These are phyloP conservation scores for roundworm (Caenorhabditis elegans) DNA, from an alignment of 1,140 invertebrate genomes.

Conservation along the genomic window DNA sequence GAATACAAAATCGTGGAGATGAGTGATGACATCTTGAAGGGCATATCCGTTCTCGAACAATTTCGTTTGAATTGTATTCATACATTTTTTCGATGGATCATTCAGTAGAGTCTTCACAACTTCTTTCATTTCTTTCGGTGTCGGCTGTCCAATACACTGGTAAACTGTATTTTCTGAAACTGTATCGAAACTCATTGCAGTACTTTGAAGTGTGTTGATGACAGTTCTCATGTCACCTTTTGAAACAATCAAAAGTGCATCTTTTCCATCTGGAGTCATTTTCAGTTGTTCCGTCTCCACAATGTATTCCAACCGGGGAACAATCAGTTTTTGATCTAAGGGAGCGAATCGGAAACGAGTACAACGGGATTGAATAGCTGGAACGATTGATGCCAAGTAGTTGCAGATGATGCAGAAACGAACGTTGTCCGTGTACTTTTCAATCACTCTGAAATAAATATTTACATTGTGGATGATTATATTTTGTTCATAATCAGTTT, in stretches of 20 bases:
- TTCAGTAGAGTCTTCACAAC: constrained; percentile 59
- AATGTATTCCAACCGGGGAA: constrained; percentile 84
- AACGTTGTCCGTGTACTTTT: constrained; percentile 97
- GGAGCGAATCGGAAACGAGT: constrained; percentile 87
- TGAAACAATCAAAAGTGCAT: constrained; percentile 84
- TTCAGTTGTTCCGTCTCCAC: constrained; percentile 82
- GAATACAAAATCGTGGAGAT: constrained; percentile 53
- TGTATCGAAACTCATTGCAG: constrained; percentile 79
- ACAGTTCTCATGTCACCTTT: constrained; percentile 98
- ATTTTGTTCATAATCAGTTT: neutral
- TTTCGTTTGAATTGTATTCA: constrained; percentile 26
- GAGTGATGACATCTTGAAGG: constrained; percentile 55
- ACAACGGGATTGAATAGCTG: constrained; percentile 86
- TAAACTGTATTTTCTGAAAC: constrained; percentile 92
- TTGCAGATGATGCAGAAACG: constrained; percentile 98
- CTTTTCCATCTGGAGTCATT: constrained; percentile 84
- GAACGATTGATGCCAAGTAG: constrained; percentile 96
- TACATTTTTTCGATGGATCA: constrained; percentile 16
- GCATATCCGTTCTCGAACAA: constrained; percentile 51
- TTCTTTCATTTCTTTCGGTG: constrained; percentile 81
- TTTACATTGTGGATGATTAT: neutral
- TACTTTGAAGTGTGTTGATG: constrained; percentile 87
- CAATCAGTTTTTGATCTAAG: constrained; percentile 71
- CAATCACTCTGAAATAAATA: constrained; percentile 77
- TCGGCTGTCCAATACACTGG: constrained; percentile 90